Conservation (phyloP, 2,797 vertebrate genomes). For the Ambastaia sidthimunki region DNA sequence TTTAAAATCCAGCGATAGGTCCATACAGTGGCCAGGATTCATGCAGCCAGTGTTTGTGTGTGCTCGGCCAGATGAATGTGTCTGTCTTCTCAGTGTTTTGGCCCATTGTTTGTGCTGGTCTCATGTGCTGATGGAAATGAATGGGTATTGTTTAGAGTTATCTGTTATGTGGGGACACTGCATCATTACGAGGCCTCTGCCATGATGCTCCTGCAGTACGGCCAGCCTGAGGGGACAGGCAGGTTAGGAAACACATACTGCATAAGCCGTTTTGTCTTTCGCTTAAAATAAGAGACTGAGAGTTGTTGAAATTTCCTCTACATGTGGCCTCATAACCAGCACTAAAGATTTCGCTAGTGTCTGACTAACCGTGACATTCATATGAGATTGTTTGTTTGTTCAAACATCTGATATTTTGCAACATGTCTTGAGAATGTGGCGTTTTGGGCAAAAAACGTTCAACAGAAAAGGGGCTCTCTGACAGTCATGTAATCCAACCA, state of each 20-base stretch:
- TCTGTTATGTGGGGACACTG: slow-evolving; percentile 66
- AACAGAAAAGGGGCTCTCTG: no score
- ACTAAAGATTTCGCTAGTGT: neutral
- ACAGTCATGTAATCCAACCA: no score
- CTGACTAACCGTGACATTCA: neutral
- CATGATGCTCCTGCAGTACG: slow-evolving; percentile 15
- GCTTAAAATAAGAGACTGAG: neutral
- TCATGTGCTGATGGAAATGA: slow-evolving; percentile 78
- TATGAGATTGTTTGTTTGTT: neutral
- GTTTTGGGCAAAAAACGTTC: no score
- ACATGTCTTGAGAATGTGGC: no score
- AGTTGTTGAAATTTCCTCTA: slow-evolving; percentile 2
- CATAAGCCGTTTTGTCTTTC: neutral
- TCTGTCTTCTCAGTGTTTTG: slow-evolving; percentile 74
- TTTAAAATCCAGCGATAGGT: neutral
- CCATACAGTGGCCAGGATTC: slow-evolving; percentile 18
- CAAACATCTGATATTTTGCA: no score
- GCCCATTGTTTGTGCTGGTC: slow-evolving; percentile 73
- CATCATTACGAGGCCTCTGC: slow-evolving; percentile 71
- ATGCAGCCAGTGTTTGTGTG: slow-evolving; percentile 18
- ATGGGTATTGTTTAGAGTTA: slow-evolving; percentile 63
- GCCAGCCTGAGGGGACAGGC: slow-evolving; percentile 39
- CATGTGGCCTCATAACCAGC: neutral
- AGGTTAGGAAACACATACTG: slow-evolving; percentile 40
- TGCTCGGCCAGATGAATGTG: slow-evolving; percentile 73